Evolutionary conservation across 2,888 invertebrate species (phyloP).

Genomic region (Gortyna flavago): DNA sequence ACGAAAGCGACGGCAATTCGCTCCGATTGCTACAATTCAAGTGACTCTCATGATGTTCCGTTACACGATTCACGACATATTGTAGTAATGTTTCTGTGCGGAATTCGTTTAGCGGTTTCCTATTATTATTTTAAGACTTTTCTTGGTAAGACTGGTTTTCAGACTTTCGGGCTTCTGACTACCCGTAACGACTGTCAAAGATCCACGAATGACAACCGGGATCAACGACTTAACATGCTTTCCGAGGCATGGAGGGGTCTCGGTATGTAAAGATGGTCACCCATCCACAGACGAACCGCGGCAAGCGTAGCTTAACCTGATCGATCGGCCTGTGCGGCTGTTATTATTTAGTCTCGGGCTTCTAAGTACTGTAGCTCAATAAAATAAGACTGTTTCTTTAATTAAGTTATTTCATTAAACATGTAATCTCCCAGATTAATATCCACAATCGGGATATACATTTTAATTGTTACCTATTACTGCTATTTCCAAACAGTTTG

Average conservation of each 20-base stretch:
- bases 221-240: too few relatives aligned
- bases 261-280: too few relatives aligned
- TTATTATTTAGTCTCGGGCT: too few relatives aligned
- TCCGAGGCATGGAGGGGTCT: too few relatives aligned
- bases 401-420: neutral
- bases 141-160: too few relatives aligned
- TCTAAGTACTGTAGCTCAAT: too few relatives aligned
- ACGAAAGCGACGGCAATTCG: neutral
- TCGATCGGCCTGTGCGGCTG: too few relatives aligned
- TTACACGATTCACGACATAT: neutral
- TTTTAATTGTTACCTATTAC: conserved; percentile 32
- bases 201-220: too few relatives aligned
- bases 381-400: neutral
- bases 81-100: neutral
- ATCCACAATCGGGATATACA: conserved; percentile 5
- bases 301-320: too few relatives aligned
- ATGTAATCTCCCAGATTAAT: neutral
- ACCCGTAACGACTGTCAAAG: too few relatives aligned
- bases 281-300: too few relatives aligned
- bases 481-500: neutral
- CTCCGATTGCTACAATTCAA: neutral
- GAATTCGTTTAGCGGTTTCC: neutral
- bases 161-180: too few relatives aligned
- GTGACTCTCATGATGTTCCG: neutral
- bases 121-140: neutral